Evolutionary conservation across 2,113 vertebrate species (phyloP), one percentile per base, ranked within the genome.

Genomic region (Protobothrops flavoviridis): DNA sequence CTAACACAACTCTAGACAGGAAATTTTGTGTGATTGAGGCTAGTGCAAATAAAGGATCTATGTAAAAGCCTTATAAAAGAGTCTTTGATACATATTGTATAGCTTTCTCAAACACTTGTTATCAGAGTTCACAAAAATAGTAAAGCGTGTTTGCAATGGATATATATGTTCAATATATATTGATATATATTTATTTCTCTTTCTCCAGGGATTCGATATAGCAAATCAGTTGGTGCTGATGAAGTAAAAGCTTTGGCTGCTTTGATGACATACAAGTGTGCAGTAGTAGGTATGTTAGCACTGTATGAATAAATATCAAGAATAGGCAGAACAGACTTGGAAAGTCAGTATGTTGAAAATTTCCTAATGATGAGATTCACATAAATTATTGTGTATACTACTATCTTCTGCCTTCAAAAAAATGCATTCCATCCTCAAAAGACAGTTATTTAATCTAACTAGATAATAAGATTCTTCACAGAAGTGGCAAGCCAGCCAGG

Each of bases 191-290:
- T 52, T 89, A 33, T 50, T 92, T 45, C 2, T 94, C 86, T 81
- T 90, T 69, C 94, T 94, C 74, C 95, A 95, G 92, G 93, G 88
- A 90, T 43, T 96, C 2, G 0, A 94, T 97, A 95, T 91, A 95
- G 94, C 89, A 90, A 69, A 29, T 96, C 94, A 55, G 1, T 95
- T 1, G 26, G 9, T 13, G 85, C 52, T 0, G 0, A 92, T 88
- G 94, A 92, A 91, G 93, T 94, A 91, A 96, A 96, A 94, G 95
- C 94, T 39, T 93, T 64, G 94, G 94, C 95, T 94, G 94, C 94
- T 94, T 90, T 96, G 93, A 96, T 13, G 23, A 95, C 95, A 64
- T 94, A 93, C 21, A 94, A 93, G 93, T 91, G 93, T n/a, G 3
- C 95, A 0, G 1, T 12, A 1, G 94, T 64, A 45, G 93, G 94